Evolutionary conservation across 2,888 invertebrate species (phyloP).

Genomic region (Drepanosiphum platanoidis): DNA sequence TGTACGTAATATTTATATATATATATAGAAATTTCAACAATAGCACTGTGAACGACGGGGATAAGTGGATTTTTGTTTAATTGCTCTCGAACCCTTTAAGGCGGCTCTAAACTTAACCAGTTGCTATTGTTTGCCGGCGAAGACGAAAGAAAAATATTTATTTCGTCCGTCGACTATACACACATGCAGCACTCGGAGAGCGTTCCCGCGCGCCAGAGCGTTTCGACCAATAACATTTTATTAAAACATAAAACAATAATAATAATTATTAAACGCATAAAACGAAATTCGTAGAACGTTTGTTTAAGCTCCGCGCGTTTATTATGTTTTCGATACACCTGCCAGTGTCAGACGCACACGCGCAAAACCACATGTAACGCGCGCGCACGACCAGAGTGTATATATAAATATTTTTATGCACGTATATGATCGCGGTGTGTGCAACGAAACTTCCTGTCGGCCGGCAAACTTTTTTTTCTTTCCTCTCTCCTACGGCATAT

Average conservation of each 20-base stretch:
- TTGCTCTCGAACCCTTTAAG: constrained; percentile 40
- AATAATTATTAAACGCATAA: not conserved
- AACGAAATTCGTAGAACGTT: not conserved
- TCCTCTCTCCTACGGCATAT: constrained; percentile 19
- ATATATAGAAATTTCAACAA: constrained; percentile 25
- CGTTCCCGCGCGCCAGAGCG: too few relatives aligned
- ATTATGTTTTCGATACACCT: constrained; percentile 33
- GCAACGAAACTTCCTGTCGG: constrained; percentile 52
- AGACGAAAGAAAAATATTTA: constrained; percentile 48
- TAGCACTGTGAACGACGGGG: constrained; percentile 4
- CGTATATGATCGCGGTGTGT: constrained; percentile 33
- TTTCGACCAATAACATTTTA: constrained; percentile 36
- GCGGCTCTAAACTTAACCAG: constrained; percentile 39
- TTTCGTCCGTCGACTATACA: not conserved
- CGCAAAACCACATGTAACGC: not conserved
- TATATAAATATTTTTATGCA: not conserved
- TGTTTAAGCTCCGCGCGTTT: not conserved
- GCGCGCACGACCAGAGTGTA: too few relatives aligned
- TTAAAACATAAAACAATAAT: too few relatives aligned
- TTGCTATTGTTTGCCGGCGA: constrained; percentile 42
- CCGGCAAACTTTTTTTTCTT: constrained; percentile 49
- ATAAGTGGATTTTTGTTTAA: constrained; percentile 58
- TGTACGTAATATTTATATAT: not conserved
- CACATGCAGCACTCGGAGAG: not conserved
- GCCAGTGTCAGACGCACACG: not conserved